A percentile compares a stretch with the other conserved stretches of the same genome.
Evolutionary conservation across 2,888 invertebrate genomes (phyloP).

Genomic region (Furcula furcula): DNA sequence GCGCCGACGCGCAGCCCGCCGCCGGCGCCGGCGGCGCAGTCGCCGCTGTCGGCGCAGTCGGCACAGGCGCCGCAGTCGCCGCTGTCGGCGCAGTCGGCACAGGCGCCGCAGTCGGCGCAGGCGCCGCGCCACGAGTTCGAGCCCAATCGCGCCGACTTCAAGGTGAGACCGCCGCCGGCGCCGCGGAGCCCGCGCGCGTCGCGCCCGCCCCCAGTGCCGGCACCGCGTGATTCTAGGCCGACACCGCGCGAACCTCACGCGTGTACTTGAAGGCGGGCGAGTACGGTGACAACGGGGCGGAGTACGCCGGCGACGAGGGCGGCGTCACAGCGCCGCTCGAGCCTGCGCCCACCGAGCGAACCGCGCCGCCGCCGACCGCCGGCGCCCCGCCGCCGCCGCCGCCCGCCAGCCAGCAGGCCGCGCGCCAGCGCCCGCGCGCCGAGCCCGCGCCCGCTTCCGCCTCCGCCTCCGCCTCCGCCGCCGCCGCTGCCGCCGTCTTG

Average conservation of each 20-base stretch:
- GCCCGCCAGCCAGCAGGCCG: background rate
- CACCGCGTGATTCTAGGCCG: slow-evolving; percentile 30
- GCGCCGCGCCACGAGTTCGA: slow-evolving; percentile 8
- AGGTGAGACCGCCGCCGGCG: background rate
- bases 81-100: slow-evolving; percentile 11
- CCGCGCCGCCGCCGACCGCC: slow-evolving; percentile 4
- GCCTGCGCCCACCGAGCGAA: slow-evolving; percentile 8
- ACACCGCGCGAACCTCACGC: slow-evolving; percentile 31
- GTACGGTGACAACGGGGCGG: slow-evolving; percentile 65
- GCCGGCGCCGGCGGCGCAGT: slow-evolving; percentile 1
- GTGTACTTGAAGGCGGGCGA: slow-evolving; percentile 60
- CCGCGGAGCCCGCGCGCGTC: no score
- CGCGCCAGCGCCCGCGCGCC: background rate
- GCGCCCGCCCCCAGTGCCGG: slow-evolving; percentile 11
- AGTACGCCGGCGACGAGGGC: slow-evolving; percentile 44
- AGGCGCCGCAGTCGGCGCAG: background rate
- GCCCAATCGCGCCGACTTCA: slow-evolving; percentile 3
- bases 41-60: background rate
- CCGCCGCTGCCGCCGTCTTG: background rate
- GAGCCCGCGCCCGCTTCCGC: background rate
- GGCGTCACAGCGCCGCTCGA: slow-evolving; percentile 6
- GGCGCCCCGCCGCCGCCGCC: background rate
- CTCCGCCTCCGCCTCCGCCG: background rate
- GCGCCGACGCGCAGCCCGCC: slow-evolving; percentile 2
- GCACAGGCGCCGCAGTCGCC: slow-evolving; percentile 3